These are phyloP conservation scores for Acromyrmex heyeri DNA, from an alignment of 1,140 invertebrate species.

Conservation along the genomic window DNA sequence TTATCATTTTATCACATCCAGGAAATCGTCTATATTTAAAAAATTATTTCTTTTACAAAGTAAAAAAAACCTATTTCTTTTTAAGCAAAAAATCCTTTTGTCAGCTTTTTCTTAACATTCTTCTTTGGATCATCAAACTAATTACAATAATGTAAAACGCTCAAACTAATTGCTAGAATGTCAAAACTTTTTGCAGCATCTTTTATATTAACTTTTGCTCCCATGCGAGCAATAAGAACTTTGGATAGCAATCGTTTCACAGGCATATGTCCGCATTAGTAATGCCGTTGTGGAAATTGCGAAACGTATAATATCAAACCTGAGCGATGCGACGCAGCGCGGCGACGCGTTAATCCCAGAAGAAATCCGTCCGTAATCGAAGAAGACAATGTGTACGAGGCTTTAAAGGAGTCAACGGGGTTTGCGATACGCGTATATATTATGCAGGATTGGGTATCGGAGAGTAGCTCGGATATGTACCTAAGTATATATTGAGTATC, in stretches of 20 bases:
- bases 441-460: constrained; percentile 50
- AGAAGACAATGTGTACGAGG: constrained; percentile 51
- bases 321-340: neutral
- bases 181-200: too few relatives aligned
- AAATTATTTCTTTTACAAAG: too few relatives aligned
- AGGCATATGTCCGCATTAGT: neutral
- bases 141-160: too few relatives aligned
- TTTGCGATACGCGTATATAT: constrained; percentile 67
- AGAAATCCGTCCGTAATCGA: constrained; percentile 53
- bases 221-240: neutral
- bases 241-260: neutral
- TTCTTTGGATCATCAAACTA: too few relatives aligned
- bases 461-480: constrained; percentile 70
- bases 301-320: constrained; percentile 13
- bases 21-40: too few relatives aligned
- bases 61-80: too few relatives aligned
- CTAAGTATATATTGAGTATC: constrained; percentile 72
- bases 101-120: too few relatives aligned
- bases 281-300: constrained; percentile 25
- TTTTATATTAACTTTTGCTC: neutral
- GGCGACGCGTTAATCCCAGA: constrained; percentile 37
- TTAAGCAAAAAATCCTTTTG: too few relatives aligned
- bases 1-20: too few relatives aligned
- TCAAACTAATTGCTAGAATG: too few relatives aligned
- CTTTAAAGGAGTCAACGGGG: constrained; percentile 59